Conservation (phyloP, 1,140 invertebrate species). For the Temnothorax longispinosus region DNA sequence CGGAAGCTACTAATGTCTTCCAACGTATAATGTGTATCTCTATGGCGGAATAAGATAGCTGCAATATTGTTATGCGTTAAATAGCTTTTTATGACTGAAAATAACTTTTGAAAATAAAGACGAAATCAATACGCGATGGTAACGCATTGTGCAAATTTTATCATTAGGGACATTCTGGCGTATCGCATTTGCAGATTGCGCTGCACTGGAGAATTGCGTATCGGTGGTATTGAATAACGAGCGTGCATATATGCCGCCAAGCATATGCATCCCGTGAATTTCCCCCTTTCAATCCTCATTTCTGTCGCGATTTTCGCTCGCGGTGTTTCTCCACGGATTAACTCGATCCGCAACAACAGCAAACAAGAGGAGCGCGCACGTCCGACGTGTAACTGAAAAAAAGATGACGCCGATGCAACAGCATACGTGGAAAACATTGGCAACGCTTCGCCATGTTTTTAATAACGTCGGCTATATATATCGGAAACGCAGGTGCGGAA, state of each 20-base stretch:
- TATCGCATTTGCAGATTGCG: constrained; percentile 16
- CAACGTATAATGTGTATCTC: background rate
- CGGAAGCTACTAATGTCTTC: background rate
- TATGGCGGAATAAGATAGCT: background rate
- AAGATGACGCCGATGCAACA: constrained; percentile 3
- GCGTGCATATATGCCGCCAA: background rate
- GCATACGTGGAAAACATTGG: constrained; percentile 29
- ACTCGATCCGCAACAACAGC: constrained; percentile 53
- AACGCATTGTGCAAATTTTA: constrained; percentile 30
- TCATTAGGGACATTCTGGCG: constrained; percentile 16
- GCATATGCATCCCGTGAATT: background rate
- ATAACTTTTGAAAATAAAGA: background rate
- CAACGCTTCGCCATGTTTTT: constrained; percentile 42
- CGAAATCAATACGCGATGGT: background rate
- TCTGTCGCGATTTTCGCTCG: constrained; percentile 43
- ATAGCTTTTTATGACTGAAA: background rate
- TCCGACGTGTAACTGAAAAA: constrained; percentile 35
- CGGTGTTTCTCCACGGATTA: constrained; percentile 32
- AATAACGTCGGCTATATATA: constrained; percentile 47
- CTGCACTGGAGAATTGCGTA: background rate
- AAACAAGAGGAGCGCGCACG: constrained; percentile 27
- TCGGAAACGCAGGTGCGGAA: constrained; percentile 47
- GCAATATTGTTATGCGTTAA: background rate
- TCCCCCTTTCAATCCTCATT: constrained; percentile 38
- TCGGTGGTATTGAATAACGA: constrained; percentile 41